These are phyloP conservation scores for Myotis myotis DNA, from an alignment of 2,797 vertebrate species.

Conservation along the genomic window DNA sequence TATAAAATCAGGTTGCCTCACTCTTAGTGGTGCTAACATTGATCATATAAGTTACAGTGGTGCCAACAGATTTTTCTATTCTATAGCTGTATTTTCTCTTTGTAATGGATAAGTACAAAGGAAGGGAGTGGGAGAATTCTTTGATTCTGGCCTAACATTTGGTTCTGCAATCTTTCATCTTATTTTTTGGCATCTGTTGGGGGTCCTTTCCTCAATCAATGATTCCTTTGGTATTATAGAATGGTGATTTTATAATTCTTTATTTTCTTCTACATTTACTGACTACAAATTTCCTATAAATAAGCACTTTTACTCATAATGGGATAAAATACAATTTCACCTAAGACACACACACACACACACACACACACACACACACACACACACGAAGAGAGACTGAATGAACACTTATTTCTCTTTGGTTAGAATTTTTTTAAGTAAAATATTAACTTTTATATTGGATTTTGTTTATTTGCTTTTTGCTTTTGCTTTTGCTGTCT, in stretches of 20 bases:
- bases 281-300: not conserved
- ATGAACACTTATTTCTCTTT: not conserved
- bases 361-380: not conserved
- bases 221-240: not conserved
- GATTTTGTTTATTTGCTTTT: not conserved
- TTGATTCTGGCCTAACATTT: not conserved
- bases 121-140: not conserved
- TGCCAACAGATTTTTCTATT: not conserved
- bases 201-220: not conserved
- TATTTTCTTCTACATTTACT: not conserved
- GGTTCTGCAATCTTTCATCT: not conserved
- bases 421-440: not conserved
- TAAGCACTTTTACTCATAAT: not conserved
- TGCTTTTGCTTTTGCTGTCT: not conserved
- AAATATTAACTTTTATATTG: not conserved
- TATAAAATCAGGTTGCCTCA: not conserved
- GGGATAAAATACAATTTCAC: not conserved
- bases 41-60: not conserved
- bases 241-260: not conserved
- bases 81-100: not conserved
- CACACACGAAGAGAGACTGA: not conserved
- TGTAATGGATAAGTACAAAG: not conserved
- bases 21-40: not conserved
- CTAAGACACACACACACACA: not conserved
- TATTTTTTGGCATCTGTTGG: not conserved